Evolutionary conservation across 2,888 invertebrate genomes (phyloP).

Genomic region (Cheilosia soror): DNA sequence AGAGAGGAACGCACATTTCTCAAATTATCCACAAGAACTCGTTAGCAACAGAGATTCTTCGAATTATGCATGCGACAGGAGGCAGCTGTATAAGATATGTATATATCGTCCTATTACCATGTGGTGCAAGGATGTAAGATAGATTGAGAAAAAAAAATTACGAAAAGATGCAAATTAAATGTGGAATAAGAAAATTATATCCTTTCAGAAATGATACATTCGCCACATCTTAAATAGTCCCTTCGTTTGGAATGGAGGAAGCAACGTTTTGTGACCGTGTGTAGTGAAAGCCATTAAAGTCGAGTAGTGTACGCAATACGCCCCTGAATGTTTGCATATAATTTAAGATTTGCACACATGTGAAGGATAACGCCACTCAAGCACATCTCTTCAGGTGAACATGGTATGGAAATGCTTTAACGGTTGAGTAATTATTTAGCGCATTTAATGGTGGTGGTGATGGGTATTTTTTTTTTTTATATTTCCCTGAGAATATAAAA

Average conservation of each 20-base stretch:
- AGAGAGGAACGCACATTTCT: constrained; percentile 46
- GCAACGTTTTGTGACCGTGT: neutral
- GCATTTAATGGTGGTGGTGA: constrained; percentile 17
- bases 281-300: constrained; percentile 47
- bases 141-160: neutral
- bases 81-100: constrained; percentile 27
- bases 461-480: neutral
- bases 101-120: constrained; percentile 1
- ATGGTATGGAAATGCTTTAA: constrained; percentile 43
- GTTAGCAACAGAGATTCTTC: constrained; percentile 28
- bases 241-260: neutral
- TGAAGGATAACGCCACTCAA: constrained; percentile 34
- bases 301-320: constrained; percentile 30
- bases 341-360: constrained; percentile 32
- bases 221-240: constrained; percentile 43
- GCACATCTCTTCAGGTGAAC: constrained; percentile 50
- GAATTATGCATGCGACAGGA: constrained; percentile 30
- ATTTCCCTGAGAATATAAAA: neutral
- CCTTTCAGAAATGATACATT: constrained; percentile 49
- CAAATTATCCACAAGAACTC: constrained; percentile 56
- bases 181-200: constrained; percentile 52
- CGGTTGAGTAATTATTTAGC: constrained; percentile 55
- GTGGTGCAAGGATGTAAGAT: constrained; percentile 16
- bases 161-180: constrained; percentile 40
- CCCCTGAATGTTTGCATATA: constrained; percentile 53